phyloP scores from a whole-genome alignment of 2,797 vertebrate genomes.

The Alectoris magna region DNA sequence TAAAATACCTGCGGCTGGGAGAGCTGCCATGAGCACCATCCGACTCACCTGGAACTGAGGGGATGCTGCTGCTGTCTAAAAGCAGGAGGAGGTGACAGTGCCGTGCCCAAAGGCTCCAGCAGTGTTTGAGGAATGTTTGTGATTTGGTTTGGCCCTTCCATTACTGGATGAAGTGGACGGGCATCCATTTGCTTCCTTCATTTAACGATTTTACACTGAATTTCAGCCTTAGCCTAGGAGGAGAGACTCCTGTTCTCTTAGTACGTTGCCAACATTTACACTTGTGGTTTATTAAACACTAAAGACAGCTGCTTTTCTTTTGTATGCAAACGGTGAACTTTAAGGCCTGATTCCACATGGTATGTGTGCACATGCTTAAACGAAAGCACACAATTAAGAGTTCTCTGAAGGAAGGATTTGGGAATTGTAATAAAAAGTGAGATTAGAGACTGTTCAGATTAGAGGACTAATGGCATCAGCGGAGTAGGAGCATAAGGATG shows the following conservation, averaged over 20 bases:
- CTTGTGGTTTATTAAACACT: background rate
- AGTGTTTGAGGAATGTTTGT: background rate
- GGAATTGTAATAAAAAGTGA: slow-evolving; percentile 47
- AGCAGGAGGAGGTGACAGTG: background rate
- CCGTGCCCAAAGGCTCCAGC: background rate
- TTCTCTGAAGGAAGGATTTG: slow-evolving; percentile 12
- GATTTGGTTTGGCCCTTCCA: background rate
- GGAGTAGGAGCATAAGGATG: background rate
- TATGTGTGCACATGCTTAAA: background rate
- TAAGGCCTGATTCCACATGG: background rate
- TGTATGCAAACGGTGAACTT: background rate
- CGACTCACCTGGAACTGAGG: background rate
- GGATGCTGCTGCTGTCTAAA: background rate
- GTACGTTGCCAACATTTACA: background rate
- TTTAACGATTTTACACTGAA: background rate
- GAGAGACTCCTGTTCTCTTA: background rate
- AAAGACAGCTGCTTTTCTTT: slow-evolving; percentile 1
- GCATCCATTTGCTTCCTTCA: background rate
- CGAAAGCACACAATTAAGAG: slow-evolving; percentile 2
- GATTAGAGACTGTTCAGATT: slow-evolving; percentile 31
- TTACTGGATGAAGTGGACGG: background rate
- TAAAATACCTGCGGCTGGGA: background rate
- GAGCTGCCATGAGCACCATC: background rate
- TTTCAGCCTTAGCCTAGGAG: background rate
- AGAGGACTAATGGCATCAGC: background rate